Conservation (phyloP, 2,113 vertebrate genomes). For the Anhinga anhinga region DNA sequence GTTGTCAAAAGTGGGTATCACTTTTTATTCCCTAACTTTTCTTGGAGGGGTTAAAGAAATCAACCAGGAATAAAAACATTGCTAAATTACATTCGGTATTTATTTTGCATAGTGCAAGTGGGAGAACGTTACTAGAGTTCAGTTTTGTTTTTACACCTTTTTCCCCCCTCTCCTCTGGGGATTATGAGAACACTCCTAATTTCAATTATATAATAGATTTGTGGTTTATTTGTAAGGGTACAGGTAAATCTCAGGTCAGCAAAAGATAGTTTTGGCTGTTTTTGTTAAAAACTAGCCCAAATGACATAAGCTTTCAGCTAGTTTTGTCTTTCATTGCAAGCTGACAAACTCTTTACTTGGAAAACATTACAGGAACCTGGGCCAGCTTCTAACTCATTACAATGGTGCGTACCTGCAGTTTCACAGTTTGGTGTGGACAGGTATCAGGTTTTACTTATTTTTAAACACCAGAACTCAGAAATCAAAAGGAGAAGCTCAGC, state of each 20-base stretch:
- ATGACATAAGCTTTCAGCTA: rapidly evolving
- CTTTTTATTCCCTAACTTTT: conserved; percentile 16
- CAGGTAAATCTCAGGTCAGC: neutral
- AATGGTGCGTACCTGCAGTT: neutral
- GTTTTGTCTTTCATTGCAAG: neutral
- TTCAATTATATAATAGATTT: too few relatives aligned
- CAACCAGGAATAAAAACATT: neutral
- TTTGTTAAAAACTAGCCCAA: neutral
- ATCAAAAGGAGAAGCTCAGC: neutral
- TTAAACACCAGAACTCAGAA: neutral
- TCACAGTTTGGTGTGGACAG: neutral
- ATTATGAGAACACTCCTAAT: neutral
- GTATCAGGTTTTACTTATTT: neutral
- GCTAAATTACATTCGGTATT: neutral
- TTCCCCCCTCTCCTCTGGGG: neutral
- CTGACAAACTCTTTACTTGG: neutral
- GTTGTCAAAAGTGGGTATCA: neutral
- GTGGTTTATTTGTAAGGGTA: neutral
- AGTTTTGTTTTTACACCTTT: neutral
- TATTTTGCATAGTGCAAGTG: neutral
- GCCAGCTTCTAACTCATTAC: rapidly evolving
- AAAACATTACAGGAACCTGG: rapidly evolving
- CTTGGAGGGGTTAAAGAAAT: neutral
- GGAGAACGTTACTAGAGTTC: neutral
- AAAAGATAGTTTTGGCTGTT: neutral